phyloP scores from a whole-genome alignment of 2,113 vertebrate genomes.

The Oreochromis aureus region DNA sequence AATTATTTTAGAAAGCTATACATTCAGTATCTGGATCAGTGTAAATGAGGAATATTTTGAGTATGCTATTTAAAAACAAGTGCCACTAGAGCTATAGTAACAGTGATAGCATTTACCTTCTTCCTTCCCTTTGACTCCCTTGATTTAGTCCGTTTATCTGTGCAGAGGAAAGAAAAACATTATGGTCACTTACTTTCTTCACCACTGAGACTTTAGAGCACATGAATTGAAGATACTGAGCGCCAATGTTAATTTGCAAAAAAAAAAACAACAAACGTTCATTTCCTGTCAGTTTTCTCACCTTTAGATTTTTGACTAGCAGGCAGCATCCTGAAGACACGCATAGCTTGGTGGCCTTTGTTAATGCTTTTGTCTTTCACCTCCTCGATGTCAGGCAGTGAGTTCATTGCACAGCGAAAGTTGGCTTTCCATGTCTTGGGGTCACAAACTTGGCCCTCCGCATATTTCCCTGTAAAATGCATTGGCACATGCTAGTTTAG shows the following conservation, averaged over 20 bases:
- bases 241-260: no score
- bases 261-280: neutral
- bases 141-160: slow-evolving; percentile 81
- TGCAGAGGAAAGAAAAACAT: neutral
- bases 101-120: slow-evolving; percentile 73
- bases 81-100: neutral
- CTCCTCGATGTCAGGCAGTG: slow-evolving; percentile 90
- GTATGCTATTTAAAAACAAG: neutral
- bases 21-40: neutral
- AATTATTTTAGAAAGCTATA: neutral
- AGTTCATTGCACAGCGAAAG: slow-evolving; percentile 98
- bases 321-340: slow-evolving; percentile 91
- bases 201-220: neutral
- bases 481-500: neutral
- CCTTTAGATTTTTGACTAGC: slow-evolving; percentile 70
- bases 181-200: neutral
- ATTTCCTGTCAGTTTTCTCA: slow-evolving; percentile 44
- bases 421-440: slow-evolving; percentile 99
- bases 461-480: slow-evolving; percentile 79
- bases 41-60: neutral
- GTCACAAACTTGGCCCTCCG: slow-evolving; percentile 75
- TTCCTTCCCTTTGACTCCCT: slow-evolving; percentile 72
- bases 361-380: slow-evolving; percentile 90
- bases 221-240: neutral
- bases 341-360: slow-evolving; percentile 86